These are phyloP conservation scores for Phalacrocorax aristotelis DNA, from an alignment of 2,113 vertebrate species.

Conservation along the genomic window DNA sequence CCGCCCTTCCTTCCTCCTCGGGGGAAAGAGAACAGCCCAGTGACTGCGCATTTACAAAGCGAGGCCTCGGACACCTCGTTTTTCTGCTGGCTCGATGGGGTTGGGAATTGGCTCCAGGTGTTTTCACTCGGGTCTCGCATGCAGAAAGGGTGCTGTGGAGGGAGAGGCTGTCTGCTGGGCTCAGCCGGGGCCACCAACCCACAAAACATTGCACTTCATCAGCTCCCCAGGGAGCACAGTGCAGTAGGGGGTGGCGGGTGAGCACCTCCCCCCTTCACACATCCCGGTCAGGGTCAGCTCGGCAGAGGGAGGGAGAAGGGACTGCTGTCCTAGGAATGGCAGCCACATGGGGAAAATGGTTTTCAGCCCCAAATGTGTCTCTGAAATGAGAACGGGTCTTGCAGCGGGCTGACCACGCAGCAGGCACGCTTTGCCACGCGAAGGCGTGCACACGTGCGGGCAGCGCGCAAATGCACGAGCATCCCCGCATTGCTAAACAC, in stretches of 20 bases:
- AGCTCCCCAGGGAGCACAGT: accelerated
- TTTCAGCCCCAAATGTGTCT: not conserved
- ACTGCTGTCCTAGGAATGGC: not conserved
- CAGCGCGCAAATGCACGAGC: accelerated
- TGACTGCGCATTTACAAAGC: accelerated
- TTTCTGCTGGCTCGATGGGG: not conserved
- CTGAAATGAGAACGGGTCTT: not conserved
- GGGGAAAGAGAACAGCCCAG: not conserved
- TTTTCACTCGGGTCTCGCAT: not conserved
- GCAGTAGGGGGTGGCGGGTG: accelerated
- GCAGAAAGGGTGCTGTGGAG: not conserved
- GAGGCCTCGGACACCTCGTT: accelerated
- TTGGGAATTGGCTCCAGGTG: slow-evolving; percentile 35
- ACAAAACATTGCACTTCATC: not conserved
- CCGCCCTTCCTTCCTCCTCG: not conserved
- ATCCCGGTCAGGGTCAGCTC: not conserved
- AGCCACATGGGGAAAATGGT: not conserved
- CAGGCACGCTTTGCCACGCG: accelerated
- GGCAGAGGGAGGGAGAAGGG: not conserved
- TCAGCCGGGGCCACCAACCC: not conserved
- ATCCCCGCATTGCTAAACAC: accelerated
- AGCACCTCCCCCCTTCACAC: not conserved
- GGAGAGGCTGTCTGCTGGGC: not conserved
- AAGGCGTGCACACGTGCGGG: accelerated
- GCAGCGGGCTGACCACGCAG: accelerated